A percentile compares a stretch with the other conserved stretches of the same genome.
Evolutionary conservation across 2,113 vertebrate genomes (phyloP).

Genomic region (Nematolebias whitei): DNA sequence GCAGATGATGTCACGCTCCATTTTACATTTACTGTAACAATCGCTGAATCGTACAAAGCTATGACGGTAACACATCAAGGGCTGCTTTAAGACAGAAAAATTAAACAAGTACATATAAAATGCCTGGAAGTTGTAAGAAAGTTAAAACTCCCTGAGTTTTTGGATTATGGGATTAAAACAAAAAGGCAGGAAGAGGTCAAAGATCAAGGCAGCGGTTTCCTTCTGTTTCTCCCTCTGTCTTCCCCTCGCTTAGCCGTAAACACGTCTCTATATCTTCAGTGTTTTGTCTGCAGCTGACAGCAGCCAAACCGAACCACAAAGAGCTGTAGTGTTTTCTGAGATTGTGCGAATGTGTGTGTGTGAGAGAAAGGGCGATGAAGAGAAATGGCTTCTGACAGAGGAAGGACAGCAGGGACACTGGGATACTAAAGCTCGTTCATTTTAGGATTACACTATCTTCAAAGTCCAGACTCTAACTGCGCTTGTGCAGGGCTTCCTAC

Average conservation of each 20-base stretch:
- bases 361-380: not conserved
- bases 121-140: not conserved
- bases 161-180: conserved; percentile 9
- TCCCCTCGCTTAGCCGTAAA: conserved; percentile 57
- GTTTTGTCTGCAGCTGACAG: conserved; percentile 70
- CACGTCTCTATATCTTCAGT: conserved; percentile 75
- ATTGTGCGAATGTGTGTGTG: conserved; percentile 14
- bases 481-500: too few species aligned
- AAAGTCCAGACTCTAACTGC: too few species aligned
- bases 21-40: conserved; percentile 32
- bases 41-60: not conserved
- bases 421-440: conserved; percentile 29
- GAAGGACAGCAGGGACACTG: conserved; percentile 19
- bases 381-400: conserved; percentile 6
- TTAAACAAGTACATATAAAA: too few species aligned
- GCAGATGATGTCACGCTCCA: conserved; percentile 40
- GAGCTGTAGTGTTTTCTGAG: conserved; percentile 42
- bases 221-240: not conserved
- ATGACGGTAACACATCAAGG: not conserved
- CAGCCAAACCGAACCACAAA: conserved; percentile 40
- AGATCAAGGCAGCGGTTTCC: conserved; percentile 19
- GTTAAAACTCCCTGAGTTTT: not conserved
- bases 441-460: conserved; percentile 3
- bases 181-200: conserved; percentile 27
- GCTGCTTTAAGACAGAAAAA: not conserved